Evolutionary conservation across 23 tunicate species (phyloP).

Genomic region (Botrylloides violaceus): DNA sequence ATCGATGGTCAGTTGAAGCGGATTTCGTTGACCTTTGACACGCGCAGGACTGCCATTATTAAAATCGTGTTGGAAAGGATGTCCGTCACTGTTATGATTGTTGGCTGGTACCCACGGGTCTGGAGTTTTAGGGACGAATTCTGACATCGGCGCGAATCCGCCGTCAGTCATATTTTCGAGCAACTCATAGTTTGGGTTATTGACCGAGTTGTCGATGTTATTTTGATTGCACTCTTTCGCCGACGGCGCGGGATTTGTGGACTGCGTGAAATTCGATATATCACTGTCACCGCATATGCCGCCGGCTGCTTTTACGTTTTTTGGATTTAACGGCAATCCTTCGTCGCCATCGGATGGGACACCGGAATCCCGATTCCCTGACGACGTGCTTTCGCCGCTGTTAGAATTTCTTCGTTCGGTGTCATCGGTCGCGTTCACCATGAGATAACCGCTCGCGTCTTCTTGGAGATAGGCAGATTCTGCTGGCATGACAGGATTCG

Average conservation of each 20-base stretch:
- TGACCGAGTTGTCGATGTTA: slow-evolving; percentile 59
- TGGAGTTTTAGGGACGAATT: background rate
- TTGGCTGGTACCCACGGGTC: background rate
- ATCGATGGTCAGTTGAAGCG: slow-evolving; percentile 3
- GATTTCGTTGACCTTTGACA: background rate
- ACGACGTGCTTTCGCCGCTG: slow-evolving; percentile 37
- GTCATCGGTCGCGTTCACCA: background rate
- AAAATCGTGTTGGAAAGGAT: background rate
- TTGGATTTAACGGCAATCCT: slow-evolving; percentile 34
- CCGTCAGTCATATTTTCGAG: slow-evolving; percentile 39
- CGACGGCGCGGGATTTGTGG: slow-evolving; percentile 7
- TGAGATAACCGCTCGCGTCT: slow-evolving; percentile 14
- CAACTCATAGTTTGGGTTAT: slow-evolving; percentile 67
- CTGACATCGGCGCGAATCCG: slow-evolving; percentile 23
- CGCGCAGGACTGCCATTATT: background rate
- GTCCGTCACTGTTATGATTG: background rate
- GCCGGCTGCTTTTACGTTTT: slow-evolving; percentile 21
- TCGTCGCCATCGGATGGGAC: slow-evolving; percentile 68
- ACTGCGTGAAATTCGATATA: background rate
- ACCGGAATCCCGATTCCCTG: slow-evolving; percentile 79
- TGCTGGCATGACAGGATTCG: background rate
- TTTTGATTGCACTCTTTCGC: background rate
- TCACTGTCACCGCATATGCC: slow-evolving; percentile 2
- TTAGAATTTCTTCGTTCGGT: slow-evolving; percentile 28
- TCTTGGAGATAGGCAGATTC: slow-evolving; percentile 13